Base-by-base conservation (phyloP, 2,113 vertebrate species). In the Bos javanicus region DNA sequence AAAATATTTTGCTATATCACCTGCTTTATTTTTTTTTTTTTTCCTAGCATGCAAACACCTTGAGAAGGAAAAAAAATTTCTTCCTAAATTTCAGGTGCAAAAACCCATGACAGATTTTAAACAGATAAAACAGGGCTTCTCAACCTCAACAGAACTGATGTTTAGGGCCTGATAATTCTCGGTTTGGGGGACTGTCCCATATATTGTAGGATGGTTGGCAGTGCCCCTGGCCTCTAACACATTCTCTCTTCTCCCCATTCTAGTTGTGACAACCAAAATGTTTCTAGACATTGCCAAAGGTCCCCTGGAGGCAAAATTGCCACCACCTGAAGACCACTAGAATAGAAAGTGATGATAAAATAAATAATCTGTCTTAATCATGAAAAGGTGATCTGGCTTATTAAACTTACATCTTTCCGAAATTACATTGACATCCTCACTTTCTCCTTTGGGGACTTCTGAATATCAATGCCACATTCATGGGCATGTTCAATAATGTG, bases 1-100 rank as follows among this genome's bases (percentile, higher is more conserved):
- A 95, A 96, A 95, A 52, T 71, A 43, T 23, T 85, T 97, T 85
- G 33, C 36, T 46, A 78, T 87, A 62, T 59, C 59, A 33, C 92
- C 17, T 76, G 48, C 54, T 85, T 94, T 67, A 17, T 36, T 93
- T 21, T 26, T 62, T 83, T 87, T 74, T 57, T 28, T 83, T 87
- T 74, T 57, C 25, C 11, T 30, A 80, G 67, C 80, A n/a, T 80
- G 46, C 11, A 76, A 97, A 84, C 21, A 93, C 10, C 52, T 90
- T 85, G n/a, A 90, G 39, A 96, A 78, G 85, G 85, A 81, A 76
- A 21, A 57, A 84, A 59, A 62, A n/a, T 30, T 83, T 74, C 62
- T 86, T 36, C 30, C 46, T 83, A 95, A 86, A 90, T 81, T 25
- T 81, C 15, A 71, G 76, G 50, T 46, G 36, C 28, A 50, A 59